Conservation (phyloP, 2,113 vertebrate species). For the Notechis scutatus region DNA sequence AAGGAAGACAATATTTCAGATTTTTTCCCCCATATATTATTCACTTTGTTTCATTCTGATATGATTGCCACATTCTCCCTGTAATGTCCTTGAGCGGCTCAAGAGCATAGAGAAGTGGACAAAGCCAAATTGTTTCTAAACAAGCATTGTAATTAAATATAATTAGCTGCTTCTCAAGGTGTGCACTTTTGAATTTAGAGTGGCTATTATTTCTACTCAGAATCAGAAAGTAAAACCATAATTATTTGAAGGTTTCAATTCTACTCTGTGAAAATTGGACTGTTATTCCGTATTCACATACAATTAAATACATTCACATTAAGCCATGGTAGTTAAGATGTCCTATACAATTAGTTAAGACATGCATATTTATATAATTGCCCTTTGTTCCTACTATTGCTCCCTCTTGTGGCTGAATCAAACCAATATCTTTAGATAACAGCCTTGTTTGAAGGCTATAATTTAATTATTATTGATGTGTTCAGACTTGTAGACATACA, state of each 20-base stretch:
- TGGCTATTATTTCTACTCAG: not conserved
- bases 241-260: not conserved
- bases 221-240: not conserved
- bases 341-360: not conserved
- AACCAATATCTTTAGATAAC: not conserved
- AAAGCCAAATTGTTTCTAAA: not conserved
- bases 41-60: not conserved
- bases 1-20: not conserved
- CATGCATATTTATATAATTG: not conserved
- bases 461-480: not conserved
- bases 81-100: not conserved
- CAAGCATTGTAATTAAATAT: not conserved
- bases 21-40: not conserved
- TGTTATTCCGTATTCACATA: not conserved
- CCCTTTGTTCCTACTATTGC: not conserved
- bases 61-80: not conserved
- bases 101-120: not conserved
- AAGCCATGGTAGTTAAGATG: not conserved
- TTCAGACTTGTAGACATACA: not conserved
- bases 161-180: not conserved
- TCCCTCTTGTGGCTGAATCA: not conserved
- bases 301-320: not conserved
- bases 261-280: not conserved
- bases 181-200: not conserved
- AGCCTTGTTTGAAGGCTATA: not conserved